A percentile compares a stretch with the other conserved stretches of the same genome.
phyloP scores from a whole-genome alignment of 2,113 vertebrate genomes.

The Rhinolophus ferrumequinum region DNA sequence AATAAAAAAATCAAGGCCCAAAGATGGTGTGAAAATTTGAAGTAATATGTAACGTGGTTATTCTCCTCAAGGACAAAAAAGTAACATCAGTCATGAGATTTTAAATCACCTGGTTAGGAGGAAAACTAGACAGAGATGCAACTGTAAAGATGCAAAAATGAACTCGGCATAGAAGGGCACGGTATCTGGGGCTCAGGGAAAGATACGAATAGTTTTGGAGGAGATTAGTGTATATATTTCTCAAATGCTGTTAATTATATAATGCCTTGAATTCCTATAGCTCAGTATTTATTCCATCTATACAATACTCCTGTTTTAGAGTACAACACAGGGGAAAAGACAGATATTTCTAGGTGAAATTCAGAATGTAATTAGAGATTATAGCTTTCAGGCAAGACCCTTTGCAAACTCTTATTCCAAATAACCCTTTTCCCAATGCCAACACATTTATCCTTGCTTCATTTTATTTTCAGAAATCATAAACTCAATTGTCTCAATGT shows the following conservation, averaged over 20 bases:
- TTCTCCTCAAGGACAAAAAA: not conserved
- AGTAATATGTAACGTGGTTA: not conserved
- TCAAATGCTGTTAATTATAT: slow-evolving; percentile 21
- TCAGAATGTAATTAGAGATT: slow-evolving; percentile 54
- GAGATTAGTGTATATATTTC: not conserved
- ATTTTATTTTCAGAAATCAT: slow-evolving; percentile 59
- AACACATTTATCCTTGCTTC: slow-evolving; percentile 50
- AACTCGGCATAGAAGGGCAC: not conserved
- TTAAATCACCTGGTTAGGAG: not conserved
- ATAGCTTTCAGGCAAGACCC: slow-evolving; percentile 37
- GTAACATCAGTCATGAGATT: not conserved
- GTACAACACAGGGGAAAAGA: not conserved
- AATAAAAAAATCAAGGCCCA: not conserved
- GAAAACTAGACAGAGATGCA: not conserved
- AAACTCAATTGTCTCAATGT: slow-evolving; percentile 39
- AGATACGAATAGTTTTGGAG: not conserved
- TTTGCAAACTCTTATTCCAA: slow-evolving; percentile 25
- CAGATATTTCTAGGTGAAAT: slow-evolving; percentile 29
- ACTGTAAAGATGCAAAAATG: not conserved
- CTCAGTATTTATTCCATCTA: slow-evolving; percentile 24
- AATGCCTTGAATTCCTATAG: slow-evolving; percentile 11
- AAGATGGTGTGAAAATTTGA: not conserved
- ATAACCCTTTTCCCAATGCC: not conserved
- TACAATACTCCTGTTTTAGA: slow-evolving; percentile 20
- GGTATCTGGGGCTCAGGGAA: not conserved